A percentile compares a stretch with the other conserved stretches of the same genome.
Conservation (phyloP, 2,888 invertebrate species). For the Lepidocyrtinus sp. region DNA sequence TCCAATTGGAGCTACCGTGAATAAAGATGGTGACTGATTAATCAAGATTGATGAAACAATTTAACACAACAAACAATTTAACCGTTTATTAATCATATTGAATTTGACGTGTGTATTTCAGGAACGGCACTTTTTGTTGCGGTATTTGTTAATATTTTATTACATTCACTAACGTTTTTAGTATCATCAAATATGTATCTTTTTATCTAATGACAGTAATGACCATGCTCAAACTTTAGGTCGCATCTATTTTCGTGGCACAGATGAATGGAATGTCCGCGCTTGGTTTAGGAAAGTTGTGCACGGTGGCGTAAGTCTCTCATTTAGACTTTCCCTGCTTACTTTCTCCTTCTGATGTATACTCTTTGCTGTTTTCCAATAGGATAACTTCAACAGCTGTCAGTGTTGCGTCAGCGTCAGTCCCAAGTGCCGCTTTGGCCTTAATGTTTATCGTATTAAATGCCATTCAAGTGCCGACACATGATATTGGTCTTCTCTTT, state of each 20-base stretch:
- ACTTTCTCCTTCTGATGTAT: background rate
- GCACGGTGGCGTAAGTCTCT: slow-evolving; percentile 84
- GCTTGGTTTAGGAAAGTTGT: slow-evolving; percentile 86
- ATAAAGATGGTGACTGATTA: slow-evolving; percentile 72
- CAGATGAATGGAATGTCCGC: slow-evolving; percentile 89
- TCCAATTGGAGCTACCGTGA: slow-evolving; percentile 92
- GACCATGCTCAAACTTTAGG: too few relatives aligned
- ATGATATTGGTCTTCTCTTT: slow-evolving; percentile 86
- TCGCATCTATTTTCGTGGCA: slow-evolving; percentile 89
- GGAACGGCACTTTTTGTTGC: slow-evolving; percentile 90
- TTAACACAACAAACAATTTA: too few relatives aligned
- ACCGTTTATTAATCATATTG: background rate
- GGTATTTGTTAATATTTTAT: too few relatives aligned
- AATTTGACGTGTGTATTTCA: slow-evolving; percentile 75
- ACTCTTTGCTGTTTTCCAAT: slow-evolving; percentile 65
- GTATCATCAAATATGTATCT: too few relatives aligned
- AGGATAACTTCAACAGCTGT: slow-evolving; percentile 88
- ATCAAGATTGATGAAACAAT: too few relatives aligned
- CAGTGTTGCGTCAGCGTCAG: slow-evolving; percentile 89
- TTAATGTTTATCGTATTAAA: slow-evolving; percentile 85
- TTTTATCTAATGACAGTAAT: too few relatives aligned
- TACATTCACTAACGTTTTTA: background rate
- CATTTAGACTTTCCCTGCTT: background rate
- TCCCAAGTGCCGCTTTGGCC: slow-evolving; percentile 89
- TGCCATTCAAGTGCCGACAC: slow-evolving; percentile 87